Evolutionary conservation across 1,140 invertebrate species (phyloP).

Genomic region (Stegodyphus dumicola): DNA sequence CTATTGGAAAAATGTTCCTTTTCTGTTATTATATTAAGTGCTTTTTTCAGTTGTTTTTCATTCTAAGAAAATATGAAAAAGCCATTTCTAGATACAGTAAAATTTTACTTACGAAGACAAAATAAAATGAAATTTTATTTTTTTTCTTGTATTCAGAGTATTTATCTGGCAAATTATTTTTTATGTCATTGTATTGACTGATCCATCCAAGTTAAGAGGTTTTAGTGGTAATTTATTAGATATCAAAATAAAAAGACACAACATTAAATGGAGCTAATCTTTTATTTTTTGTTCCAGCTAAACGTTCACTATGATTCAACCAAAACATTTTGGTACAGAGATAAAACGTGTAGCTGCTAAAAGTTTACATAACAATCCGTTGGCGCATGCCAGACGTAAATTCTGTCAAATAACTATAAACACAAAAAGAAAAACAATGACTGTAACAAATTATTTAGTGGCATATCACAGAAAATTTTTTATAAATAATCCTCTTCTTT

Average conservation of each 20-base stretch:
- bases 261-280: not conserved
- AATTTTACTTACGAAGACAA: too few relatives aligned
- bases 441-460: slow-evolving; percentile 46
- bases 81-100: too few relatives aligned
- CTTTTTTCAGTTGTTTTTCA: too few relatives aligned
- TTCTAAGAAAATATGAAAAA: too few relatives aligned
- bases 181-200: too few relatives aligned
- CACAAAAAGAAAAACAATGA: slow-evolving; percentile 42
- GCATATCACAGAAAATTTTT: slow-evolving; percentile 43
- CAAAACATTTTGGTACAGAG: slow-evolving; percentile 18
- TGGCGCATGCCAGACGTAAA: slow-evolving; percentile 49
- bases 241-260: not conserved
- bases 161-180: too few relatives aligned
- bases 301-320: slow-evolving; percentile 36
- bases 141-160: too few relatives aligned
- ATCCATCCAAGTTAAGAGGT: too few relatives aligned
- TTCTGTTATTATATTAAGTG: too few relatives aligned
- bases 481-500: too few relatives aligned
- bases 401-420: slow-evolving; percentile 46
- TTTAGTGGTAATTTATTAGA: not conserved
- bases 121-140: too few relatives aligned
- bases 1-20: too few relatives aligned
- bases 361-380: slow-evolving; percentile 54
- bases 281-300: slow-evolving; percentile 37
- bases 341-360: slow-evolving; percentile 26